A percentile compares a stretch with the other conserved stretches of the same genome.
phyloP scores from a whole-genome alignment of 37 sponge, comb jelly and placozoan genomes.

The Ianthella basta region DNA sequence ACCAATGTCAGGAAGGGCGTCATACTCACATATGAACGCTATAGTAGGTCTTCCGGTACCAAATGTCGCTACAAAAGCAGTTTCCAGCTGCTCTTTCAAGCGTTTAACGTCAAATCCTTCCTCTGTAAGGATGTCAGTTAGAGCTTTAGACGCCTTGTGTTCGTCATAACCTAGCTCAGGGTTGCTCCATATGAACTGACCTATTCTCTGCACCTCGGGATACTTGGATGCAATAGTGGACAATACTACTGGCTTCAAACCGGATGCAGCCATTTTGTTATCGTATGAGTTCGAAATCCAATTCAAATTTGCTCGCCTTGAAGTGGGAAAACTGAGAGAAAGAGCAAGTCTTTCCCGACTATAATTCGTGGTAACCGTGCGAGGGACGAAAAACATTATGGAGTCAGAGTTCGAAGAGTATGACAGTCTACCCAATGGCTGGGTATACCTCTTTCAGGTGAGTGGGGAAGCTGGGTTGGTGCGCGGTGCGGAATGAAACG shows the following conservation, averaged over 20 bases:
- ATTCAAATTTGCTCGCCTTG: too few relatives aligned
- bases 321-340: too few relatives aligned
- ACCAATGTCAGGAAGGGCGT: slow-evolving; percentile 91
- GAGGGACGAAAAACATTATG: slow-evolving; percentile 19
- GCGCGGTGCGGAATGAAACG: not conserved
- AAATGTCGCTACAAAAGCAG: slow-evolving; percentile 85
- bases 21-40: slow-evolving; percentile 90
- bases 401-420: slow-evolving; percentile 56
- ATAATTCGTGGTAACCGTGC: too few relatives aligned
- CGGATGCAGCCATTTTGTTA: too few relatives aligned
- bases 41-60: slow-evolving; percentile 68
- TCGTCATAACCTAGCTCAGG: slow-evolving; percentile 64
- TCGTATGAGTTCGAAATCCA: too few relatives aligned
- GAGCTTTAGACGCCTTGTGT: slow-evolving; percentile 61
- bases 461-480: not conserved
- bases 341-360: too few relatives aligned
- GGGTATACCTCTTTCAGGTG: slow-evolving; percentile 74
- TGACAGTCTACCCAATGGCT: slow-evolving; percentile 56
- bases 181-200: slow-evolving; percentile 67
- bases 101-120: slow-evolving; percentile 78
- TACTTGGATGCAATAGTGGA: too few relatives aligned
- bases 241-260: too few relatives aligned
- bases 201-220: not conserved
- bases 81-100: slow-evolving; percentile 54
- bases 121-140: slow-evolving; percentile 67